A percentile compares a stretch with the other conserved stretches of the same genome.
These are phyloP conservation scores for Erebia palarica DNA, from an alignment of 2,888 invertebrate species.

Conservation along the genomic window DNA sequence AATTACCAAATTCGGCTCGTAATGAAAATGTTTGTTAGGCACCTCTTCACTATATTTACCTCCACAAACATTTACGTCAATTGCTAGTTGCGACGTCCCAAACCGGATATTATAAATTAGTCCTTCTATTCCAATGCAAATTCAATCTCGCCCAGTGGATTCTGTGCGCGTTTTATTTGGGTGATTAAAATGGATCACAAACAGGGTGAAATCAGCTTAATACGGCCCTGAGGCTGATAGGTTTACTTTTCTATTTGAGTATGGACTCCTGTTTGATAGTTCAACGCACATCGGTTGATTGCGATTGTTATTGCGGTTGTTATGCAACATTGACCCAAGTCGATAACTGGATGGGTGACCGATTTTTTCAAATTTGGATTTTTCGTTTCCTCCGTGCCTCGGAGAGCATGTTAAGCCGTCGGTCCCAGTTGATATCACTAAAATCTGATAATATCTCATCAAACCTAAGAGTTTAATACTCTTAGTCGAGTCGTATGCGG, in stretches of 20 bases:
- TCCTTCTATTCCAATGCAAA: slow-evolving; percentile 25
- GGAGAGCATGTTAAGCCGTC: no score
- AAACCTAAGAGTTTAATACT: no score
- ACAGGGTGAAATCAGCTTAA: background rate
- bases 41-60: slow-evolving; percentile 22
- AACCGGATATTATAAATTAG: slow-evolving; percentile 37
- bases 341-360: no score
- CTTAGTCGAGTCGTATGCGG: no score
- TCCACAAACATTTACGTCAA: slow-evolving; percentile 18
- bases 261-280: background rate
- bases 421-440: no score
- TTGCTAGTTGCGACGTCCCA: slow-evolving; percentile 15
- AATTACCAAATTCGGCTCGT: slow-evolving; percentile 7
- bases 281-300: no score
- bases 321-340: no score
- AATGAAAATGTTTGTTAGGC: slow-evolving; percentile 20
- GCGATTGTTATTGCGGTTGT: no score
- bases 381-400: no score
- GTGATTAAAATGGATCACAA: slow-evolving; percentile 6
- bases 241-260: background rate
- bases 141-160: slow-evolving; percentile 31
- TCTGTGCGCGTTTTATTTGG: slow-evolving; percentile 18
- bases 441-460: no score
- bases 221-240: background rate
- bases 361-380: no score